Percentiles rank a stretch among this genome's conserved stretches.
phyloP scores from a whole-genome alignment of 2,113 vertebrate species.

The Holacanthus passer region DNA sequence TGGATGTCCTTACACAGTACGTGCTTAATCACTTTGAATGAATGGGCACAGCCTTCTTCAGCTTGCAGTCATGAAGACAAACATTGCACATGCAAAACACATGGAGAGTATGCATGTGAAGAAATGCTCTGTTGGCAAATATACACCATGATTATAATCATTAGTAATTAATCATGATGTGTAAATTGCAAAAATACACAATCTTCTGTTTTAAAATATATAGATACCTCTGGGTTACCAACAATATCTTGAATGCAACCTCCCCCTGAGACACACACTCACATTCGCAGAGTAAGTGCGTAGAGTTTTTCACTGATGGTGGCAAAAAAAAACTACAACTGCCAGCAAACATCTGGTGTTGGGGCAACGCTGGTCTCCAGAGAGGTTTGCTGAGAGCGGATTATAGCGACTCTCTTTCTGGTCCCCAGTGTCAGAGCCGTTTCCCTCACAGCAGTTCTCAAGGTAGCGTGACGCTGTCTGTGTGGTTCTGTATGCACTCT shows the following conservation, averaged over 20 bases:
- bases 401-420: conserved; percentile 40
- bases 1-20: conserved; percentile 6
- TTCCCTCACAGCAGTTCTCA: conserved; percentile 42
- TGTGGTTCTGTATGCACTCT: conserved; percentile 8
- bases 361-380: conserved; percentile 43
- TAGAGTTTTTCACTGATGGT: conserved; percentile 59
- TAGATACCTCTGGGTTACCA: background rate
- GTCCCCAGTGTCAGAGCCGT: conserved; percentile 39
- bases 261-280: background rate
- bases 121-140: conserved; percentile 24
- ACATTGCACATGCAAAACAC: background rate
- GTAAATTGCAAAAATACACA: background rate
- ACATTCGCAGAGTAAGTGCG: background rate
- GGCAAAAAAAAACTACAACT: conserved; percentile 68
- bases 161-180: conserved; percentile 23
- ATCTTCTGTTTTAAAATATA: conserved; percentile 6
- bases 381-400: conserved; percentile 36
- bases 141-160: background rate
- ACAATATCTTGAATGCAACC: background rate
- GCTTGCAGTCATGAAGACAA: background rate
- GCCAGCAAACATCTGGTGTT: conserved; percentile 71
- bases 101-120: background rate
- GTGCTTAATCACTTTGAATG: background rate
- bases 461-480: background rate
- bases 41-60: background rate